A percentile compares a stretch with the other conserved stretches of the same genome.
phyloP scores from a whole-genome alignment of 2,888 invertebrate species.

The Chrysotoxum bicinctum region DNA sequence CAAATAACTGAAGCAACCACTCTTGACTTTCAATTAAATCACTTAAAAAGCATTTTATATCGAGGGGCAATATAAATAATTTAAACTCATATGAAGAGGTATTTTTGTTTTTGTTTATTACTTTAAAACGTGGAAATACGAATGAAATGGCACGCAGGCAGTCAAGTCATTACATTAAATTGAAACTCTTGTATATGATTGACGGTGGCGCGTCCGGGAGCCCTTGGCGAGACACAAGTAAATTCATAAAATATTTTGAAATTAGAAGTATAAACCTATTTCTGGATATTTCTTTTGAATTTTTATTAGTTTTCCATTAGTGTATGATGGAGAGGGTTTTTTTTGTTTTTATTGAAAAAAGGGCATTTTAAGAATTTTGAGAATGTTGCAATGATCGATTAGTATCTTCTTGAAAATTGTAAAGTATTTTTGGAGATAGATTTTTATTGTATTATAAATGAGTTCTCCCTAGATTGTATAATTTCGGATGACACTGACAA shows the following conservation, averaged over 20 bases:
- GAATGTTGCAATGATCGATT: slow-evolving; percentile 30
- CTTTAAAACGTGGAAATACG: slow-evolving; percentile 25
- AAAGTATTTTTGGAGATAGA: neutral
- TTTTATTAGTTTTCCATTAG: slow-evolving; percentile 33
- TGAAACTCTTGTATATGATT: slow-evolving; percentile 9
- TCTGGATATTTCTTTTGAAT: neutral
- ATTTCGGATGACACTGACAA: neutral
- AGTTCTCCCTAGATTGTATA: neutral
- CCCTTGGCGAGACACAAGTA: neutral
- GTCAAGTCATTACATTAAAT: slow-evolving; percentile 21
- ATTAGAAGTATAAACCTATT: slow-evolving; percentile 3
- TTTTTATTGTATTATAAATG: neutral
- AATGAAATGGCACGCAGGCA: slow-evolving; percentile 16
- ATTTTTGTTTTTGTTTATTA: slow-evolving; percentile 14
- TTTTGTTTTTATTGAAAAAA: neutral
- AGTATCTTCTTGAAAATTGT: neutral
- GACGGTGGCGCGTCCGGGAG: neutral
- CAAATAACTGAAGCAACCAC: slow-evolving; percentile 45
- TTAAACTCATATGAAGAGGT: neutral
- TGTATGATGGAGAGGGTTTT: neutral
- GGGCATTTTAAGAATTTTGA: neutral
- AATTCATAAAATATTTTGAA: slow-evolving; percentile 2
- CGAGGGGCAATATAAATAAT: neutral
- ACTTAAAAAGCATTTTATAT: slow-evolving; percentile 36
- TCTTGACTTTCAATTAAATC: slow-evolving; percentile 68